Evolutionary conservation across 2,113 vertebrate species (phyloP), one percentile per base, ranked within the genome.

Genomic region (Amblyornis subalaris): DNA sequence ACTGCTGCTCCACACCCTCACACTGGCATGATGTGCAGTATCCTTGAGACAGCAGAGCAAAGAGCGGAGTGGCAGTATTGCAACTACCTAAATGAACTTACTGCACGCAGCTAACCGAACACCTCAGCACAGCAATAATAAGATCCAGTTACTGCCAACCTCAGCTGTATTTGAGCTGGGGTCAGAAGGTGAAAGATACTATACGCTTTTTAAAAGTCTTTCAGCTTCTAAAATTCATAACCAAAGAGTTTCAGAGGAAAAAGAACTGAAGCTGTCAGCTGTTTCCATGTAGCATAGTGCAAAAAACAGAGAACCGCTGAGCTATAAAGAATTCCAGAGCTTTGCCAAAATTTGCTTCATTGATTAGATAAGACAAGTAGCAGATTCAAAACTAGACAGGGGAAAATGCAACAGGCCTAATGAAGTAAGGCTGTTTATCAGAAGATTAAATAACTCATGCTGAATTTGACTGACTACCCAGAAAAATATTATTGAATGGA

Each of bases 231-330:
- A 84, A 36, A 81, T 42, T 75, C 62, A 82, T 64, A 92, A 88
- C 15, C 48, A 86, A 86, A 90, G 61, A 0, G 19, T 22, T 72
- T 14, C 53, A 69, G 29, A 79, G 21, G 6, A 57, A 72, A 77
- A 69, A 85, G 78, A 88, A 61, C 6, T 62, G 33, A 92, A 90
- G 48, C 61, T 75, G 76, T 94, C 92, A 93, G 89, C 89, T 93
- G 51, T 75, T 96, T 89, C 93, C 48, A 61, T 36, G 36, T 19
- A 89, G 55, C 73, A 47, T 2, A 75, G n/a, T 4, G 15, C 28
- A 77, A 79, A 84, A 88, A 64, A 0, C 11, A 55, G 73, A 54
- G 22, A 25, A 90, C 40, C 1, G 2, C 44, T 47, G 51, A 92
- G 85, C 44, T 87, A 57, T 24, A 91, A 71, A 55, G 69, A 92